Percentiles rank a stretch among this genome's conserved stretches.
phyloP scores from a whole-genome alignment of 2,113 vertebrate species.

The Lophotis ruficrista region DNA sequence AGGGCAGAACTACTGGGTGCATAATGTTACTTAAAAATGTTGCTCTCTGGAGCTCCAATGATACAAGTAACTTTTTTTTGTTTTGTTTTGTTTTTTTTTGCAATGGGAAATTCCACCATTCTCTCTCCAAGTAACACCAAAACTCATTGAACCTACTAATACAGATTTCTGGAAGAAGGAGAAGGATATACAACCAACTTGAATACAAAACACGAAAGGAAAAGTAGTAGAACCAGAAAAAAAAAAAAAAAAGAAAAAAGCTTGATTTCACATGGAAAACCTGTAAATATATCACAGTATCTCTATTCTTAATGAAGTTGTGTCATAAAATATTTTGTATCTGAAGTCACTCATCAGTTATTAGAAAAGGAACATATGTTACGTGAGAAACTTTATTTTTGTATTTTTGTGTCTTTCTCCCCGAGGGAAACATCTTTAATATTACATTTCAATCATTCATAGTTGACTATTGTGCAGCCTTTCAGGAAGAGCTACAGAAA shows the following conservation, averaged over 20 bases:
- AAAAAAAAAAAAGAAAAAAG: background rate
- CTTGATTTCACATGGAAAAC: background rate
- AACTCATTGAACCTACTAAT: background rate
- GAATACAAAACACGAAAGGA: background rate
- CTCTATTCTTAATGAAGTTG: background rate
- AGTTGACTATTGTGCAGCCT: background rate
- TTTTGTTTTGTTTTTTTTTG: too few relatives aligned
- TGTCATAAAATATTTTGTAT: background rate
- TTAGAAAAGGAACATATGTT: background rate
- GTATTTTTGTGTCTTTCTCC: background rate
- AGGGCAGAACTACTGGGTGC: background rate
- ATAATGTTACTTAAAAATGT: background rate
- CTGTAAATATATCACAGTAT: background rate
- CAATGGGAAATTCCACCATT: background rate
- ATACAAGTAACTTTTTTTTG: background rate
- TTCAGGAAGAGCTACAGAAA: background rate
- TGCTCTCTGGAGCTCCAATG: background rate
- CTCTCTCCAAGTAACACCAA: background rate
- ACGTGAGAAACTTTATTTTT: background rate
- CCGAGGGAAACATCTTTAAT: background rate
- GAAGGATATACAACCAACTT: background rate
- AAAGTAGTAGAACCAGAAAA: background rate
- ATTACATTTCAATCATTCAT: background rate
- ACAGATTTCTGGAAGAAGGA: background rate
- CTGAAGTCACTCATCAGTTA: background rate